Base-by-base conservation (phyloP, 2,113 vertebrate species). In the Albula glossodonta region DNA sequence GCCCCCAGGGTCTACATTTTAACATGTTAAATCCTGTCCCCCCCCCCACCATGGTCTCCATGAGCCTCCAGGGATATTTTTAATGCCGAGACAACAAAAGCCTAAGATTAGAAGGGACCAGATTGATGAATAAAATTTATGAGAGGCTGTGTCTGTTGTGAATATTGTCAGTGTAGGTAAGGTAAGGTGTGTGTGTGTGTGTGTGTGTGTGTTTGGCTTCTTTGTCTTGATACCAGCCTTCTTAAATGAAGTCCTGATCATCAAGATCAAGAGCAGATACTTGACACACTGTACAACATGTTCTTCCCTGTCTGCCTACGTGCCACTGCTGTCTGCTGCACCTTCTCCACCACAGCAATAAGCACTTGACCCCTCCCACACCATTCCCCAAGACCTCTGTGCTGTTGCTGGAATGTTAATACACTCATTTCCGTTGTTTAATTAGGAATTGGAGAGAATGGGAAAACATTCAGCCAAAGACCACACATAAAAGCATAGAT, bases 351-450 rank as follows among this genome's bases (percentile, higher is more conserved):
- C 70, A 13, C 8, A 1, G 70, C 8, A 31, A 31, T 31, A 31
- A 31, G 70, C 70, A 74, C 70, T 22, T 74, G 70, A 74, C 70
- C n/a, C 25, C 70, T 31, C 70, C 70, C 70, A n/a, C 70, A 9
- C 25, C 70, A n/a, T 31, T 74, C 70, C 70, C 70, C 70, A 11
- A 74, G 22, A 22, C 5, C 70, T 2, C 70, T 13, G n/a, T 74
- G 70, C 70, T n/a, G n/a, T 31, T 31, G 8, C 70, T 31, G 83
- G 87, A 89, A 89, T 89, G 85, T 82, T 79, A 88, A 85, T 82
- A 66, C 60, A 51, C 83, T 88, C n/a, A 60, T 88, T 88, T 88
- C 78, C 63, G 50, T 31, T 10, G 85, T 83, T 87, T 87, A 88
- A 87, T 89, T 60, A 83, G 81, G 81, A 83, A 56, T 66, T 52